Conservation (phyloP, 1,140 invertebrate species). For the Formica exsecta region DNA sequence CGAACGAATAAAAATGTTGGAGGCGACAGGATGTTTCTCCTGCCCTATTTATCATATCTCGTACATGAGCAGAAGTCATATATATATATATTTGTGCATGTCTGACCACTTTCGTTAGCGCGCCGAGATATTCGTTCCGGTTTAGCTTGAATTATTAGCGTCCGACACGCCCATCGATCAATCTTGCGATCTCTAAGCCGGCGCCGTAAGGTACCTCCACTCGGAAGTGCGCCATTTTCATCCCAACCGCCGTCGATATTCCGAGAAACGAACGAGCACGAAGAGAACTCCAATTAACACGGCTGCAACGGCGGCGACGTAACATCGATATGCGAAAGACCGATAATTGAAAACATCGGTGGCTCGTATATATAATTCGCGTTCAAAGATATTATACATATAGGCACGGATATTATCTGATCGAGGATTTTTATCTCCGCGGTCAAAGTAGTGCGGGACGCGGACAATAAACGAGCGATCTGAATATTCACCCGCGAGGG, state of each 20-base stretch:
- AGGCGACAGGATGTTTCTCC: constrained; percentile 55
- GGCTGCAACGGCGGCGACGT: constrained; percentile 5
- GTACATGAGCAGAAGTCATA: neutral
- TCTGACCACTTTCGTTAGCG: constrained; percentile 56
- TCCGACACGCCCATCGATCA: constrained; percentile 62
- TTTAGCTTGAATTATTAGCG: constrained; percentile 61
- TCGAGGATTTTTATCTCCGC: constrained; percentile 32
- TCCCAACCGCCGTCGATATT: constrained; percentile 22
- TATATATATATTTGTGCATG: neutral
- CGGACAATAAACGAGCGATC: constrained; percentile 49
- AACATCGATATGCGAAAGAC: constrained; percentile 47
- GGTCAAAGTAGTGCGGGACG: constrained; percentile 9
- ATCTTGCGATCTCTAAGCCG: constrained; percentile 49
- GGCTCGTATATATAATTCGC: neutral
- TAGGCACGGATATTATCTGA: constrained; percentile 1
- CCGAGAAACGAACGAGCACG: constrained; percentile 33
- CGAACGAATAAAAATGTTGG: constrained; percentile 42
- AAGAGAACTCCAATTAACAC: constrained; percentile 50
- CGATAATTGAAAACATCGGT: constrained; percentile 50
- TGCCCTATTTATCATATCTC: constrained; percentile 67
- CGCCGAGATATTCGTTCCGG: constrained; percentile 48
- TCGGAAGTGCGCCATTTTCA: constrained; percentile 49
- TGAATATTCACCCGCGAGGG: constrained; percentile 56
- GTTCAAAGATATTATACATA: neutral
- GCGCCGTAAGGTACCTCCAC: constrained; percentile 30